Conservation (phyloP, 2,113 vertebrate species). For the Anhinga anhinga region DNA sequence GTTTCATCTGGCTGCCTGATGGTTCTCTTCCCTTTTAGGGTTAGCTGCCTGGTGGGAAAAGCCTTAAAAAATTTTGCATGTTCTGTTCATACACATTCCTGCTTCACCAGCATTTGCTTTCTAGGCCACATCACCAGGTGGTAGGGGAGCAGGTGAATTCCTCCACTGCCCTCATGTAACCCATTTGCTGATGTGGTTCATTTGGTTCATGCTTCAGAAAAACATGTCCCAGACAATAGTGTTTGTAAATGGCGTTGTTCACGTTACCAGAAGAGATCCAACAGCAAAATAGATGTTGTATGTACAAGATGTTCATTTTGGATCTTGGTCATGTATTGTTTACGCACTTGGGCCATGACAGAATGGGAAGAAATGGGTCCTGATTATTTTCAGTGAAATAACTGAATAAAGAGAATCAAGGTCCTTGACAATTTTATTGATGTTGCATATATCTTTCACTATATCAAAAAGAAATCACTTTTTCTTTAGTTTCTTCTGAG, state of each 20-base stretch:
- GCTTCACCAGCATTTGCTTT: background rate
- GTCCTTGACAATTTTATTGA: background rate
- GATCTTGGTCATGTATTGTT: background rate
- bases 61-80: background rate
- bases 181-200: background rate
- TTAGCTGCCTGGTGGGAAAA: background rate
- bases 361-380: background rate
- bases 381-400: background rate
- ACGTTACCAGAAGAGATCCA: background rate
- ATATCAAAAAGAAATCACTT: background rate
- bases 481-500: background rate
- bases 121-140: background rate
- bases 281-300: background rate
- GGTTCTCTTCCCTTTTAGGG: background rate
- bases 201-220: background rate
- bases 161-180: background rate
- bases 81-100: background rate
- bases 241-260: background rate
- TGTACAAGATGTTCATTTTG: background rate
- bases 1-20: background rate
- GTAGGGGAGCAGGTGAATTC: background rate
- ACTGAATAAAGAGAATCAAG: background rate
- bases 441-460: background rate
- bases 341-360: background rate
- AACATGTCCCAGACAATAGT: background rate